These are phyloP conservation scores for Tromatobia lineatoria DNA, from an alignment of 2,888 invertebrate genomes.

Conservation along the genomic window DNA sequence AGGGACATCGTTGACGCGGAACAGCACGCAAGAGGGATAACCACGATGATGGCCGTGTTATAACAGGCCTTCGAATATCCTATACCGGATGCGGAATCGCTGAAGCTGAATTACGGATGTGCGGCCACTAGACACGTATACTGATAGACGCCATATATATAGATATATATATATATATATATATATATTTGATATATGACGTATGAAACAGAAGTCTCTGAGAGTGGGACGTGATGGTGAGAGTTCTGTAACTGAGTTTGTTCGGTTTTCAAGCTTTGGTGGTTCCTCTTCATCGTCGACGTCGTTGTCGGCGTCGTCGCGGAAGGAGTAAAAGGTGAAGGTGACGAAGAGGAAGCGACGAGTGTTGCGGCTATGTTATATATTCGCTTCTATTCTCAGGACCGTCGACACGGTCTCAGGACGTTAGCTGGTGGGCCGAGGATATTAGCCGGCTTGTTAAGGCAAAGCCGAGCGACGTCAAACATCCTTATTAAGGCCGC, in stretches of 20 bases:
- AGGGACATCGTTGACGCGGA: constrained; percentile 37
- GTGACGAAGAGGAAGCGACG: constrained; percentile 24
- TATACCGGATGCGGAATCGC: constrained; percentile 35
- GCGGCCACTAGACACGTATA: not conserved
- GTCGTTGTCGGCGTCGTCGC: constrained; percentile 52
- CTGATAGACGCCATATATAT: not conserved
- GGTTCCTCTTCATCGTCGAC: constrained; percentile 74
- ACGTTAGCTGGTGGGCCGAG: constrained; percentile 61
- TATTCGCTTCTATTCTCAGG: constrained; percentile 64
- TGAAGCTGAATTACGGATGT: constrained; percentile 38
- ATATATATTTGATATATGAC: not conserved
- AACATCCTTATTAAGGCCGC: constrained; percentile 82
- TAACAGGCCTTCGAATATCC: constrained; percentile 24
- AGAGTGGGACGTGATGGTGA: constrained; percentile 22
- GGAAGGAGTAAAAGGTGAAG: constrained; percentile 48
- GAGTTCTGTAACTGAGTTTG: constrained; percentile 83
- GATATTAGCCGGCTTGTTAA: constrained; percentile 83
- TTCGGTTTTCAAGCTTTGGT: constrained; percentile 83
- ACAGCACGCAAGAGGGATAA: constrained; percentile 28
- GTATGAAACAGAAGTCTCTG: constrained; percentile 17
- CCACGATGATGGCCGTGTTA: constrained; percentile 1
- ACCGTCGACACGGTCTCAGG: constrained; percentile 16
- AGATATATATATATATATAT: not conserved
- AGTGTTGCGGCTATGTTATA: constrained; percentile 41
- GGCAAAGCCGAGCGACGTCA: constrained; percentile 77